Conservation (phyloP, 1,140 invertebrate species). For the Chlorops oryzae region DNA sequence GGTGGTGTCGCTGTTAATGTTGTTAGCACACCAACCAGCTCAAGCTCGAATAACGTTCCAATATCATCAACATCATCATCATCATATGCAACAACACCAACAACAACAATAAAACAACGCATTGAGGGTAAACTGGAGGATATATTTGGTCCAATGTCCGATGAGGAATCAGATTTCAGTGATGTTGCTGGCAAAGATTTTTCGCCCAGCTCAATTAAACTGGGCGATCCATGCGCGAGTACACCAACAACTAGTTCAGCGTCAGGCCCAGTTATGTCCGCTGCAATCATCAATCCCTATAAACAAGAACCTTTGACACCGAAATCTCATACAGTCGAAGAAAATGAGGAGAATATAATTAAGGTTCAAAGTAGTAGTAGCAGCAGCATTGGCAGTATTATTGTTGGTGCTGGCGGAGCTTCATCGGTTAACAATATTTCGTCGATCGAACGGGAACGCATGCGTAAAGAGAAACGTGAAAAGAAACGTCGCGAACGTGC, state of each 20-base stretch:
- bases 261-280: conserved; percentile 40
- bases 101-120: too few relatives aligned
- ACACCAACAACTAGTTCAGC: conserved; percentile 7
- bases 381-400: too few relatives aligned
- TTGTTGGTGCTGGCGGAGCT: not conserved
- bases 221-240: not conserved
- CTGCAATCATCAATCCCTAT: conserved; percentile 39
- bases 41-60: too few relatives aligned
- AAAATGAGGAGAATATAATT: conserved; percentile 22
- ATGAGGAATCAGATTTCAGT: conserved; percentile 54
- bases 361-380: conserved; percentile 9
- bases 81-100: conserved; percentile 12
- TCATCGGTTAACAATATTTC: too few relatives aligned
- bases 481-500: conserved; percentile 63
- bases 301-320: conserved; percentile 35
- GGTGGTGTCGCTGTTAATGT: too few relatives aligned
- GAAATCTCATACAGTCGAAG: conserved; percentile 24
- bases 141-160: conserved; percentile 79
- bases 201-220: conserved; percentile 11
- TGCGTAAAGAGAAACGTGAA: conserved; percentile 57
- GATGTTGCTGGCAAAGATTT: conserved; percentile 20
- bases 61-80: too few relatives aligned
- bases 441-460: conserved; percentile 32
- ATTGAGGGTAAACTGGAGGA: conserved; percentile 72
- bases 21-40: not conserved